Evolutionary conservation across 2,113 vertebrate species (phyloP).

Genomic region (Pachyramphus minor): DNA sequence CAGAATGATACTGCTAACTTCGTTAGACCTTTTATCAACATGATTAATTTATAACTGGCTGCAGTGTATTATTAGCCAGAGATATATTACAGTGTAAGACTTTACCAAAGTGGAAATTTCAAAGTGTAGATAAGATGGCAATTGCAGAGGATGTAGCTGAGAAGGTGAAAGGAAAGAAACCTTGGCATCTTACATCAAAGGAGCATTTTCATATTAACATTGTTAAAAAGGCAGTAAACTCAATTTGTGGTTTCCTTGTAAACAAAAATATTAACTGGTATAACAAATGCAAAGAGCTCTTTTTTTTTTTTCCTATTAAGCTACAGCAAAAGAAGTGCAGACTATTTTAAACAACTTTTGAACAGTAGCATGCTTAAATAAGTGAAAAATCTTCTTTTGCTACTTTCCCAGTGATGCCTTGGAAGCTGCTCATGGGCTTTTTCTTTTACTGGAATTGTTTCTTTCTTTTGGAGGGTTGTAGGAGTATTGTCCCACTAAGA

Average conservation of each 20-base stretch:
- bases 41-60: slow-evolving; percentile 24
- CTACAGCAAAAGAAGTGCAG: not conserved
- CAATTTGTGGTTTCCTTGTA: not conserved
- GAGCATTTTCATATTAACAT: not conserved
- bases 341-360: not conserved
- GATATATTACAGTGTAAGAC: not conserved
- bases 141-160: not conserved
- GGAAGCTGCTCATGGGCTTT: not conserved
- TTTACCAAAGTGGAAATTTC: not conserved
- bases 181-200: not conserved
- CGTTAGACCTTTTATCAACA: slow-evolving; percentile 43
- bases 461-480: not conserved
- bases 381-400: not conserved
- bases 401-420: not conserved
- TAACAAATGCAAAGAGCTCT: not conserved
- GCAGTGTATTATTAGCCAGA: not conserved
- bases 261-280: not conserved
- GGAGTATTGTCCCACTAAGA: not conserved
- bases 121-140: not conserved
- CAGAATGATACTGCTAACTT: slow-evolving; percentile 23
- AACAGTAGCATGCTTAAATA: not conserved
- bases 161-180: not conserved
- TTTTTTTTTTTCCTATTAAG: not conserved
- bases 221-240: not conserved
- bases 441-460: not conserved